Percentiles rank a stretch among this genome's conserved stretches.
These are phyloP conservation scores for Syngnathus acus DNA, from an alignment of 2,797 vertebrate genomes.

Conservation along the genomic window DNA sequence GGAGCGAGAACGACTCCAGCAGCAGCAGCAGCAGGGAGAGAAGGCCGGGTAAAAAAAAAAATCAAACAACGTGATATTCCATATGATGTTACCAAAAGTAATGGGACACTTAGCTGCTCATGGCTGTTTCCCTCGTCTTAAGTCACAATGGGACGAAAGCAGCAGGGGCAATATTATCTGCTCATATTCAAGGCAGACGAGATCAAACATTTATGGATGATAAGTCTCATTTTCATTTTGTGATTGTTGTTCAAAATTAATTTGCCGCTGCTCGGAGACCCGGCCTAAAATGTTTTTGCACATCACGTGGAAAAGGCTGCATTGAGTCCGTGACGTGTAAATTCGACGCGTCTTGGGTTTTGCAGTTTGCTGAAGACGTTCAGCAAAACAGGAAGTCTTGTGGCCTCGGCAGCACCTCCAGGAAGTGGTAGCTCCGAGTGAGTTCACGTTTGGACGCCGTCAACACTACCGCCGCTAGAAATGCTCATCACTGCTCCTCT, in stretches of 20 bases:
- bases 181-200: too few species aligned
- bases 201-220: too few species aligned
- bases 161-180: too few species aligned
- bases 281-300: too few species aligned
- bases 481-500: slow-evolving; percentile 18
- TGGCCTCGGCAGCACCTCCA: slow-evolving; percentile 37
- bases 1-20: slow-evolving; percentile 77
- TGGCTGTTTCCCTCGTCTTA: too few species aligned
- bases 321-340: background rate
- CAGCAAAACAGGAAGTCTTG: slow-evolving; percentile 71
- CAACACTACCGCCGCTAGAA: background rate
- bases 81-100: too few species aligned
- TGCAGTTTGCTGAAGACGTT: slow-evolving; percentile 63
- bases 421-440: slow-evolving; percentile 70
- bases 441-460: slow-evolving; percentile 16
- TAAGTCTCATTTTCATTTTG: too few species aligned
- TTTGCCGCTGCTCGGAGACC: too few species aligned
- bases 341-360: slow-evolving; percentile 23
- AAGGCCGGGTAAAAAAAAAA: slow-evolving; percentile 35
- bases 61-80: too few species aligned
- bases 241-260: too few species aligned
- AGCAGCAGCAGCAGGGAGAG: slow-evolving; percentile 61
- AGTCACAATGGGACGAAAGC: too few species aligned
- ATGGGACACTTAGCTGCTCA: too few species aligned
- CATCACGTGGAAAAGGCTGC: background rate